Evolutionary conservation across 2,797 vertebrate genomes (phyloP).

Genomic region (Sebastes steindachneri): DNA sequence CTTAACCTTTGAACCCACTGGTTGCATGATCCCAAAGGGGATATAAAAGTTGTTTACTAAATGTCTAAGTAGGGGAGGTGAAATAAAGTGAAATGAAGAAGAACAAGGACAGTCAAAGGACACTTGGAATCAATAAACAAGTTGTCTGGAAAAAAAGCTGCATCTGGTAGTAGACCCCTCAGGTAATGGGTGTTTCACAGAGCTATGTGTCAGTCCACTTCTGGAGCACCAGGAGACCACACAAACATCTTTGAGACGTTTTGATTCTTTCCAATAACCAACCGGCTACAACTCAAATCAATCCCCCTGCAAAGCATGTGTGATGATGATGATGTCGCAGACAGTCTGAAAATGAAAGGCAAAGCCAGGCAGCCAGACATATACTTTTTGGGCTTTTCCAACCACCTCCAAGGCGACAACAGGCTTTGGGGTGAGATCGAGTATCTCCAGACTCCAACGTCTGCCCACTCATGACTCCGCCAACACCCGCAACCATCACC

Average conservation of each 20-base stretch:
- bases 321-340: constrained; percentile 9
- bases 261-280: constrained; percentile 3
- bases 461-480: constrained; percentile 64
- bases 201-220: neutral
- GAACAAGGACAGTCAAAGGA: constrained; percentile 4
- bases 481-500: constrained; percentile 62
- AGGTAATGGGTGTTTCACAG: too few relatives aligned
- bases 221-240: neutral
- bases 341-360: constrained; percentile 35
- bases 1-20: constrained; percentile 22
- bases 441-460: constrained; percentile 56
- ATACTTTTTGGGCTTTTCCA: constrained; percentile 25
- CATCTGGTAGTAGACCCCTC: neutral
- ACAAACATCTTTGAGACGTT: neutral
- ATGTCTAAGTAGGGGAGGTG: neutral
- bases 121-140: neutral
- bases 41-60: constrained; percentile 4
- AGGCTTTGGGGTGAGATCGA: constrained; percentile 30
- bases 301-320: neutral
- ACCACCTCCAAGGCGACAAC: constrained; percentile 34
- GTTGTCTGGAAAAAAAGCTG: neutral
- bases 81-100: neutral
- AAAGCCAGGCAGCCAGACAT: neutral
- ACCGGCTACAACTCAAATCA: neutral
- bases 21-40: constrained; percentile 8